These are phyloP conservation scores for Listronotus bonariensis DNA, from an alignment of 1,140 invertebrate species.

Conservation along the genomic window DNA sequence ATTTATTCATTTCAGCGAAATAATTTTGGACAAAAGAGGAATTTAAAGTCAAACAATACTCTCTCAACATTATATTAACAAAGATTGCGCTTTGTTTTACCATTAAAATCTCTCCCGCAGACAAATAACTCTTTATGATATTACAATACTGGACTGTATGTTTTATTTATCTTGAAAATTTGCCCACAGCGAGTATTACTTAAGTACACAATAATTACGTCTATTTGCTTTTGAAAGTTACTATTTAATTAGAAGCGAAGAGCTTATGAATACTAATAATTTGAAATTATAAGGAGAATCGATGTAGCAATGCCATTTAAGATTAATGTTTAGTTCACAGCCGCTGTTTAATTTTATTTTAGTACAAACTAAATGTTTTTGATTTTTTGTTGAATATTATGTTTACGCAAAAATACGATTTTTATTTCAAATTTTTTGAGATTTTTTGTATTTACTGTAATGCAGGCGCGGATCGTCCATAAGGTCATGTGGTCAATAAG, in stretches of 20 bases:
- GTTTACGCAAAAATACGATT: too few species aligned
- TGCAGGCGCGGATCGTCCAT: too few species aligned
- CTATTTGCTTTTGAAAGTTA: constrained; percentile 1
- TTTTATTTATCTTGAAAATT: constrained; percentile 6
- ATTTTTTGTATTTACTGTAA: too few species aligned
- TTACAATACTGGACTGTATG: background rate
- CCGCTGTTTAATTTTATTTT: too few species aligned
- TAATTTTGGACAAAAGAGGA: background rate
- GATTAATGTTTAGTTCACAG: too few species aligned
- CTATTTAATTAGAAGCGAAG: background rate
- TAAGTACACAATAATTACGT: constrained; percentile 9
- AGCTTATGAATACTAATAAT: background rate
- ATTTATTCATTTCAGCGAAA: too few species aligned
- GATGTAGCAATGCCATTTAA: too few species aligned
- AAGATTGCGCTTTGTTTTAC: background rate
- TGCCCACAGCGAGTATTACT: constrained; percentile 1
- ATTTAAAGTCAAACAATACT: constrained; percentile 5
- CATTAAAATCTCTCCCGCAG: constrained; percentile 1
- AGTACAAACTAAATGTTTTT: too few species aligned
- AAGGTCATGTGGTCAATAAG: too few species aligned
- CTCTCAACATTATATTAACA: constrained; percentile 1
- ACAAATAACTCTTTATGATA: constrained; percentile 4
- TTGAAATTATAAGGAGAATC: too few species aligned
- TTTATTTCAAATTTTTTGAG: too few species aligned
- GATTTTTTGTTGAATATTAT: too few species aligned